A percentile compares a stretch with the other conserved stretches of the same genome.
These are phyloP conservation scores for Sminthurinus signatus DNA, from an alignment of 1,140 invertebrate genomes.

Conservation along the genomic window DNA sequence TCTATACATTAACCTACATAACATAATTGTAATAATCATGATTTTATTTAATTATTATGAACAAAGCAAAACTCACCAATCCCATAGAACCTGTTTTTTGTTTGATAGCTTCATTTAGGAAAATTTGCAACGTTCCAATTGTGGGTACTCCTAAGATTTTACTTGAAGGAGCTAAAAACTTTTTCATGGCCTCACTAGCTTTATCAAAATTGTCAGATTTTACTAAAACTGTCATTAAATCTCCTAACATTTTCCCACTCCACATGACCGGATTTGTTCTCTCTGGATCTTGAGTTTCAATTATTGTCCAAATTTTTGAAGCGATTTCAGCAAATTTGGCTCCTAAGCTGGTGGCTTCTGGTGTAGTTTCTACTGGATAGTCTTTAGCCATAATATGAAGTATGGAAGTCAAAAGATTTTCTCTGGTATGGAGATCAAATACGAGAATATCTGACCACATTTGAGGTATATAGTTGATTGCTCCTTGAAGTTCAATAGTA, in stretches of 20 bases:
- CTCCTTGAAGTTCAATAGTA: slow-evolving; percentile 56
- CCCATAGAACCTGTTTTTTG: slow-evolving; percentile 49
- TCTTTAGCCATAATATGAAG: slow-evolving; percentile 51
- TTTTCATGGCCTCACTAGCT: slow-evolving; percentile 49
- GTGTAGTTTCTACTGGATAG: slow-evolving; percentile 50
- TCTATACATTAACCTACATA: no score
- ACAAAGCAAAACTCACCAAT: slow-evolving; percentile 48
- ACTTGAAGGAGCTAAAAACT: slow-evolving; percentile 50
- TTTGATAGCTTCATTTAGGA: slow-evolving; percentile 49
- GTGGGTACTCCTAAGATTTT: slow-evolving; percentile 52
- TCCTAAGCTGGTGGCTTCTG: slow-evolving; percentile 43
- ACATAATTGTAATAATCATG: no score
- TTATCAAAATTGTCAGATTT: slow-evolving; percentile 50
- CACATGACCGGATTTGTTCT: slow-evolving; percentile 46
- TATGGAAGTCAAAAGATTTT: slow-evolving; percentile 52
- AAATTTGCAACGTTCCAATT: slow-evolving; percentile 48
- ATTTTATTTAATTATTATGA: no score
- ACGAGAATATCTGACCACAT: slow-evolving; percentile 70
- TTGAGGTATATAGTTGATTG: slow-evolving; percentile 58
- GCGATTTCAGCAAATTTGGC: slow-evolving; percentile 51
- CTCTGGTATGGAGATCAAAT: slow-evolving; percentile 56
- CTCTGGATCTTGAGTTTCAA: slow-evolving; percentile 46
- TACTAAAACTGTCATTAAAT: slow-evolving; percentile 50
- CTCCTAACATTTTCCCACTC: slow-evolving; percentile 54
- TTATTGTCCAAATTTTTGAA: slow-evolving; percentile 49